Base-by-base conservation (phyloP, 2,113 vertebrate species). In the Anser brachyrhynchus region DNA sequence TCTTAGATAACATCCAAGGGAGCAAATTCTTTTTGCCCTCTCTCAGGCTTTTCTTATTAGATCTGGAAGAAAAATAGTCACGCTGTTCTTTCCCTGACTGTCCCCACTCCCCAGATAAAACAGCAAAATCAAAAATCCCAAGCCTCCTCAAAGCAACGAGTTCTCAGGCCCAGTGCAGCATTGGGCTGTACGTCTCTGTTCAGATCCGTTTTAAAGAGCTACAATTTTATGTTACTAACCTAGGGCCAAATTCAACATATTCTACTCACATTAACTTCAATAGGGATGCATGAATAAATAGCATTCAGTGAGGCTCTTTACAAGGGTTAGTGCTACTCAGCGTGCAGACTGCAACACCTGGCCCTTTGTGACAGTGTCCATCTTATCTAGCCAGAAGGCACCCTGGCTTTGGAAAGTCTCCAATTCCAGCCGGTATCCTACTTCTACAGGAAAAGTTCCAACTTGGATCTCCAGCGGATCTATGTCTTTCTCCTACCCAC, bases 211-310 rank as follows among this genome's bases (percentile, higher is more conserved):
- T 76, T 80, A 65, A 90, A 93, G 51, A 84, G 46, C 51, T 62
- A 37, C 33, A 84, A 11, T 79, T 95, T 52, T 80, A 61, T 66
- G 49, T 72, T 87, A 70, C 49, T 95, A 54, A 93, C 92, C 73
- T 71, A 54, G 66, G 74, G 84, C 73, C 90, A 93, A 79, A 91
- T 81, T 59, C 84, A 87, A 22, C 9, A 3, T 87, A 87, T 83
- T 93, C 91, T 73, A 51, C 41, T 89, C 51, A 9, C 16, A 82
- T 73, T 79, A 89, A 80, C 71, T 89, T 96, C 73, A 84, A 15
- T 13, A 58, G 39, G 41, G 41, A 72, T n/a, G 57, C 35, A 78
- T 1, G 3, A 84, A 78, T 43, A 75, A 92, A 41, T 4, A 76
- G 23, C 13, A 82, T 69, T 46, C 83, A 37, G 57, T 79, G 70